Evolutionary conservation across 2,113 vertebrate species (phyloP), one percentile per base, ranked within the genome.

Genomic region (Brachyhypopomus gauderio): DNA sequence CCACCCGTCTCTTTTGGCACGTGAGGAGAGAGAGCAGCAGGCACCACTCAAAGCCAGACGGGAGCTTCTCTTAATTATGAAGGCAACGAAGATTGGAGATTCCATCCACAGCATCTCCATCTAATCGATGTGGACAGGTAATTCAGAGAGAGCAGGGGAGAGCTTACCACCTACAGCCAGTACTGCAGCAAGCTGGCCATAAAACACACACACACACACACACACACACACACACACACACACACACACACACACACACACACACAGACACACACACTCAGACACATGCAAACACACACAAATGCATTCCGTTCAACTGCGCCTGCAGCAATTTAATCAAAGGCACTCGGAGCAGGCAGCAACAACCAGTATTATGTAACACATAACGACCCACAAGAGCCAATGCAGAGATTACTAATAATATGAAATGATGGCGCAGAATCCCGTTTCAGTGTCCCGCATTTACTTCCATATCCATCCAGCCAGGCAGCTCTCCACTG

Each of bases 61-160:
- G 89, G 80, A 92, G 92, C 91, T 94, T 93, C 93, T 93, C 93
- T 92, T 92, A 93, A 93, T 92, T 92, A 91, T 87, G 85, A 88
- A 89, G 80, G 88, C 89, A 90, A 52, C 90, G 91, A 90, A 92
- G 92, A 93, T 92, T 92, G 90, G 86, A 89, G 91, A 93, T 93
- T 90, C 90, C 87, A 87, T 92, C 91, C 91, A 85, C 81, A 58
- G 70, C 73, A 88, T 89, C 88, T 88, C 85, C 77, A 84, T 83
- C 90, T 93, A 93, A 94, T 93, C 87, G 85, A 92, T 93, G 90
- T 85, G 89, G 92, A 94, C 93, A 93, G 90, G 89, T 90, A 92
- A 93, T 92, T 93, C 90, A 91, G 88, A 89, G 76, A 88, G 88
- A 72, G 89, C 86, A 84, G 75, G 79, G 81, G 88, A 87, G 86